Percentiles rank a stretch among this genome's conserved stretches.
These are phyloP conservation scores for Petaurus breviceps DNA, from an alignment of 2,113 vertebrate species.

Conservation along the genomic window DNA sequence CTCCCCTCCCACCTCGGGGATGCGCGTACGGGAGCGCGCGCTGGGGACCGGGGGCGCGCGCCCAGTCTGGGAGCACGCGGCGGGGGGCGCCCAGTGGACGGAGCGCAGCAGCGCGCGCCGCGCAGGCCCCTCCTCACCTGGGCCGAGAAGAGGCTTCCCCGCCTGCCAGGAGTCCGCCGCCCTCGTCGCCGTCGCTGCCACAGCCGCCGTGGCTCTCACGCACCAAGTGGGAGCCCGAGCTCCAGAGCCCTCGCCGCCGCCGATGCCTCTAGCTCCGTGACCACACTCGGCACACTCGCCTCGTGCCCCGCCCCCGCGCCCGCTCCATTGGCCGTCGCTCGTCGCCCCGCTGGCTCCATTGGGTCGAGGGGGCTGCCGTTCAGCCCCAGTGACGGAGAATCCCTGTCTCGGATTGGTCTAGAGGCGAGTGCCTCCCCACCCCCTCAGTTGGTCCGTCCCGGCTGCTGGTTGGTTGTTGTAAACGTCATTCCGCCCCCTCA, in stretches of 20 bases:
- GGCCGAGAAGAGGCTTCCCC: constrained; percentile 44
- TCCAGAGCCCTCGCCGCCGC: background rate
- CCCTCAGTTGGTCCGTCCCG: background rate
- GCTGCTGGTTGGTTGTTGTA: background rate
- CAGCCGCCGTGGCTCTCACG: constrained; percentile 42
- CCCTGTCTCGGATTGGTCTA: constrained; percentile 58
- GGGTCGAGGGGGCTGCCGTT: constrained; percentile 56
- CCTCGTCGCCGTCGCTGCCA: constrained; percentile 27
- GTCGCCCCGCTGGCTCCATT: constrained; percentile 67
- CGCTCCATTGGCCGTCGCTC: constrained; percentile 68
- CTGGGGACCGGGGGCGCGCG: background rate
- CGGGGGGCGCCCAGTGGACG: background rate
- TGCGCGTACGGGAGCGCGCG: background rate
- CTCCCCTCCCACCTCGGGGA: background rate
- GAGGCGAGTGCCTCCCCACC: constrained; percentile 52
- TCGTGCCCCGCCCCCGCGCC: constrained; percentile 66
- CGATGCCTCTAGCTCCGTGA: constrained; percentile 49
- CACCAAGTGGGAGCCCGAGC: constrained; percentile 43
- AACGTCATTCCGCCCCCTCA: background rate
- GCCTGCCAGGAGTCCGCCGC: constrained; percentile 33
- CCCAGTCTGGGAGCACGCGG: background rate
- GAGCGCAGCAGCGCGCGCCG: background rate
- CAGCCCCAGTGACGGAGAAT: constrained; percentile 37
- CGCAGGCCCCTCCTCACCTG: constrained; percentile 48
- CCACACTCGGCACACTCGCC: constrained; percentile 58